Conservation (phyloP, 2,888 invertebrate genomes). For the Cephalotes varians region DNA sequence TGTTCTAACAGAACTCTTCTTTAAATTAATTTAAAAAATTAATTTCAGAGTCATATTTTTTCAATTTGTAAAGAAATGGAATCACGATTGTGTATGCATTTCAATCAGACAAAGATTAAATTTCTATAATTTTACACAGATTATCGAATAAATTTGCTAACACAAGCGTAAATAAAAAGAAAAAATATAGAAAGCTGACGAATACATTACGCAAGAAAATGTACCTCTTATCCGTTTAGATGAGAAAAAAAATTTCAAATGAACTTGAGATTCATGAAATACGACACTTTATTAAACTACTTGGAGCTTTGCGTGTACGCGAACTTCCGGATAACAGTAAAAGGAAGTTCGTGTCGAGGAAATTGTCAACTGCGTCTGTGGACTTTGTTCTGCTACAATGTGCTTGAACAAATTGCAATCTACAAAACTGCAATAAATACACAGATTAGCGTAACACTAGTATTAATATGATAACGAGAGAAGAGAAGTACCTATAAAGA, state of each 20-base stretch:
- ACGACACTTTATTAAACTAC: conserved; percentile 16
- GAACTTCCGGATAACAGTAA: conserved; percentile 28
- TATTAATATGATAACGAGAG: not conserved
- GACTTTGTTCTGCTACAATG: not conserved
- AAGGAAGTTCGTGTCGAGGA: conserved; percentile 23
- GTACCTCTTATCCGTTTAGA: not conserved
- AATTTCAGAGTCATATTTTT: not conserved
- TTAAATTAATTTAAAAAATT: not conserved
- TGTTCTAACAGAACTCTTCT: not conserved
- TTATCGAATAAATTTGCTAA: too few relatives aligned
- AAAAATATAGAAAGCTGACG: not conserved
- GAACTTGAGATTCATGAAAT: conserved; percentile 4
- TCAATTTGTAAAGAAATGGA: not conserved
- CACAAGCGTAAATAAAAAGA: too few relatives aligned
- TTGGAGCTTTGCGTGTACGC: conserved; percentile 11
- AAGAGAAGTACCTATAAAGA: not conserved
- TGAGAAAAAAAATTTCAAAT: conserved; percentile 17
- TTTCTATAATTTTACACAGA: not conserved
- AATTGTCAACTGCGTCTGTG: conserved; percentile 18
- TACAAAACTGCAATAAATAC: conserved; percentile 25
- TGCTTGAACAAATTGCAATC: conserved; percentile 13
- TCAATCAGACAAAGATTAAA: not conserved
- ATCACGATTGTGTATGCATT: not conserved
- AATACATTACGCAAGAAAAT: not conserved
- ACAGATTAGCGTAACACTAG: not conserved